Conservation (phyloP, 1,140 invertebrate species). For the Homalodisca vitripennis region DNA sequence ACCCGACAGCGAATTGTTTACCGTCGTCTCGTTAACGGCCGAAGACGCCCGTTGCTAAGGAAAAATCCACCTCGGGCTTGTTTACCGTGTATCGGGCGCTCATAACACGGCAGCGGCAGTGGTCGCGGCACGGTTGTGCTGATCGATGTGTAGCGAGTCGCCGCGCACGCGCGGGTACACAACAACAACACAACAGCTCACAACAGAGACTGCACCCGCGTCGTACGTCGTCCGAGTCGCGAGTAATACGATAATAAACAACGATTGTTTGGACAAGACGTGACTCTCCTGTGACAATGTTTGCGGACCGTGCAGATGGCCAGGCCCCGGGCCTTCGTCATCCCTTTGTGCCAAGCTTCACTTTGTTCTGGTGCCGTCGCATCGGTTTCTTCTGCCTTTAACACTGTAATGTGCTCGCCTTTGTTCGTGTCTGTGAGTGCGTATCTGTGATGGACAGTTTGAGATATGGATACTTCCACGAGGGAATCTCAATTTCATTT, state of each 20-base stretch:
- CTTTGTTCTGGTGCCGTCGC: too few relatives aligned
- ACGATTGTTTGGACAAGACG: constrained; percentile 14
- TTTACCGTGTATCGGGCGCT: constrained; percentile 37
- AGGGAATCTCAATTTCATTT: too few relatives aligned
- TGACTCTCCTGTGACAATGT: constrained; percentile 21
- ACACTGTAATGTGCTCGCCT: neutral
- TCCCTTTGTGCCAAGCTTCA: neutral
- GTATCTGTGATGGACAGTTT: neutral
- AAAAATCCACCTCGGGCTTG: constrained; percentile 38
- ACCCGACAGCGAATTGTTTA: constrained; percentile 21
- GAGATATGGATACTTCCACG: too few relatives aligned
- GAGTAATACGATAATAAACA: constrained; percentile 1
- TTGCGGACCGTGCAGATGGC: constrained; percentile 7
- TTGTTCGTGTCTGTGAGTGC: neutral
- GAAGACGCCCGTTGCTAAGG: constrained; percentile 21
- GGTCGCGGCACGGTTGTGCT: neutral
- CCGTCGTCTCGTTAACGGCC: neutral
- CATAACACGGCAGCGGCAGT: constrained; percentile 31
- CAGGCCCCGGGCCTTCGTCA: neutral
- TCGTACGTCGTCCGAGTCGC: neutral
- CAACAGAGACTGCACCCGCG: neutral
- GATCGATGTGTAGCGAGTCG: constrained; percentile 19
- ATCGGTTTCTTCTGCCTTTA: too few relatives aligned
- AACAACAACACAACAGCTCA: constrained; percentile 18
- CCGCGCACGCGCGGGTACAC: constrained; percentile 3